These are phyloP conservation scores for Xenopus petersii DNA, from an alignment of 2,797 vertebrate species.

Conservation along the genomic window DNA sequence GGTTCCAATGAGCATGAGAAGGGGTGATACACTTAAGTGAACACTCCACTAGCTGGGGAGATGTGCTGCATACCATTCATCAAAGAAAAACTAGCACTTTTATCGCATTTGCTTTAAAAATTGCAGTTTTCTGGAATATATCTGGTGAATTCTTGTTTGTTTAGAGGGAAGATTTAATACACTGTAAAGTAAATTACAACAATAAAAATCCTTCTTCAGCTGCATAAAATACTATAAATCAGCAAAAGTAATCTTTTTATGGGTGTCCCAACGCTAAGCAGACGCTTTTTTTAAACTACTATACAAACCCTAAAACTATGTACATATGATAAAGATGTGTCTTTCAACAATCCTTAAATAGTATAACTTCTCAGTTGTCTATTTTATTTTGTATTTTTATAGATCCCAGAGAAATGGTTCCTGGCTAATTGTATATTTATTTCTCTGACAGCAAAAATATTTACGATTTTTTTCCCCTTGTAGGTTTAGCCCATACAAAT, in stretches of 20 bases:
- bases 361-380: conserved; percentile 75
- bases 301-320: conserved; percentile 74
- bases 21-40: no score
- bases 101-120: no score
- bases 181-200: no score
- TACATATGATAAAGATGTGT: conserved; percentile 84
- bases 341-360: conserved; percentile 78
- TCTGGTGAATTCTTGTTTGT: no score
- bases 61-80: no score
- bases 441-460: conserved; percentile 77
- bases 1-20: background rate
- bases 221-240: no score
- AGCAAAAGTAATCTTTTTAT: conserved; percentile 18
- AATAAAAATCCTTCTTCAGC: no score
- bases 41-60: no score
- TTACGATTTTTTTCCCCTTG: conserved; percentile 59
- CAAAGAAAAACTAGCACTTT: no score
- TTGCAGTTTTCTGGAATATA: no score
- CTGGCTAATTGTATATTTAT: conserved; percentile 77
- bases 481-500: conserved; percentile 85
- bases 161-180: no score
- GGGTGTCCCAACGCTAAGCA: conserved; percentile 58
- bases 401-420: conserved; percentile 75
- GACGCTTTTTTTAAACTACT: conserved; percentile 65
- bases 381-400: conserved; percentile 65